These are phyloP conservation scores for Drosophila kanekoi DNA, from an alignment of 2,888 invertebrate genomes.

Conservation along the genomic window DNA sequence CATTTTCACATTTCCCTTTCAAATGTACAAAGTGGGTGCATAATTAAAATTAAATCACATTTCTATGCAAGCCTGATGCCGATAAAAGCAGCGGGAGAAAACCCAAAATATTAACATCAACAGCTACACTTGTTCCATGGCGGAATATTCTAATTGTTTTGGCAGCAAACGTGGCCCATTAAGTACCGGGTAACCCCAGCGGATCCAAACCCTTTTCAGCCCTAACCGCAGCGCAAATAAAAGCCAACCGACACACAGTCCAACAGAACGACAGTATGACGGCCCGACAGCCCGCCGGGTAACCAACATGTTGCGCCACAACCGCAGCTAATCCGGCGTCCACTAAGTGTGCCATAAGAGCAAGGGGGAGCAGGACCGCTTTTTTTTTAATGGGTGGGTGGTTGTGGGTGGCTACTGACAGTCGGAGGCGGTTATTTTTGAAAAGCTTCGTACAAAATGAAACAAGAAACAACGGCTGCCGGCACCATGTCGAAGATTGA, in stretches of 20 bases:
- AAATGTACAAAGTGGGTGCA: constrained; percentile 44
- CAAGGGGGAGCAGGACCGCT: constrained; percentile 3
- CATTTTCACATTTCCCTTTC: constrained; percentile 55
- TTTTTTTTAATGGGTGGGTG: constrained; percentile 22
- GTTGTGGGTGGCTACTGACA: constrained; percentile 1
- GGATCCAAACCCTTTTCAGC: constrained; percentile 14
- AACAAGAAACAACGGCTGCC: not conserved
- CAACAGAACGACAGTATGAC: not conserved
- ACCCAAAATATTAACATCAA: constrained; percentile 22
- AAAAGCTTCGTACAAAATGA: constrained; percentile 25
- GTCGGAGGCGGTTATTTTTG: constrained; percentile 44
- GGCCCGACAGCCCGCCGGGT: not conserved
- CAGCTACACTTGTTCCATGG: constrained; percentile 53
- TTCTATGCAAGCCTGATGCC: constrained; percentile 44
- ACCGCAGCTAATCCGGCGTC: constrained; percentile 55
- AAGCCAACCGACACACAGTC: constrained; percentile 20
- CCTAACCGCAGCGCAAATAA: constrained; percentile 53
- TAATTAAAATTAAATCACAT: constrained; percentile 59
- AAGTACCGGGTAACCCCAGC: not conserved
- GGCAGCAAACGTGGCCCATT: constrained; percentile 29
- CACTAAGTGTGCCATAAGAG: constrained; percentile 53
- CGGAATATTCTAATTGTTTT: constrained; percentile 54
- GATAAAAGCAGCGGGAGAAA: constrained; percentile 24
- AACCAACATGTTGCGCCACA: constrained; percentile 46
- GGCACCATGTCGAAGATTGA: not conserved